These are phyloP conservation scores for Willisornis vidua DNA, from an alignment of 2,113 vertebrate species.

Conservation along the genomic window DNA sequence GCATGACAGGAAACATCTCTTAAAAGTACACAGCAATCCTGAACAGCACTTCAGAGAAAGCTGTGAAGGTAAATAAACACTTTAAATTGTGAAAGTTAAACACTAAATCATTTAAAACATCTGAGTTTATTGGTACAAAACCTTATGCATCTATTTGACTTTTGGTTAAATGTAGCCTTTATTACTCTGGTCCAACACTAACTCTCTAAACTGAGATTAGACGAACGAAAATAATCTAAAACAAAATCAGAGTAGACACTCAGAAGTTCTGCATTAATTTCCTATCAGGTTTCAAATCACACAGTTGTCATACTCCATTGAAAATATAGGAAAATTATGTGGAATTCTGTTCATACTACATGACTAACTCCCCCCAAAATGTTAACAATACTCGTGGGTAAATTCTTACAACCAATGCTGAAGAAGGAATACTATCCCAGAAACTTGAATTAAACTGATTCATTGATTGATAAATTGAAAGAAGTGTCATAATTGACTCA, in stretches of 20 bases:
- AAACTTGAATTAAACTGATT: not conserved
- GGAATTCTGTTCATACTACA: not conserved
- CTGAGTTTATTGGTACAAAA: not conserved
- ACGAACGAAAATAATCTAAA: not conserved
- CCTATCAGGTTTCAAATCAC: not conserved
- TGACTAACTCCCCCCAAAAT: not conserved
- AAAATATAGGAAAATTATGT: not conserved
- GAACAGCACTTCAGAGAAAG: not conserved
- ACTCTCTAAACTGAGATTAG: not conserved
- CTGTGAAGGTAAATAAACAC: not conserved
- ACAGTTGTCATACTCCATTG: not conserved
- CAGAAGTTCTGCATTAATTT: not conserved
- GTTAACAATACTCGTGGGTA: not conserved
- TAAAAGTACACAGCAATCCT: not conserved
- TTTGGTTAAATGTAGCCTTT: not conserved
- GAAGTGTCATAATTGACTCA: not conserved
- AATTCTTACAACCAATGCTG: not conserved
- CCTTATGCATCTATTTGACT: not conserved
- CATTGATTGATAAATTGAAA: not conserved
- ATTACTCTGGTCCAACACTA: not conserved
- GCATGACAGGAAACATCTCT: not conserved
- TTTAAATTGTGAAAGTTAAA: not conserved
- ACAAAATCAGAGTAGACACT: not conserved
- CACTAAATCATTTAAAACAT: not conserved
- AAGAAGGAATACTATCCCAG: not conserved